Evolutionary conservation across 2,113 vertebrate species (phyloP).

Genomic region (Chaenocephalus aceratus): DNA sequence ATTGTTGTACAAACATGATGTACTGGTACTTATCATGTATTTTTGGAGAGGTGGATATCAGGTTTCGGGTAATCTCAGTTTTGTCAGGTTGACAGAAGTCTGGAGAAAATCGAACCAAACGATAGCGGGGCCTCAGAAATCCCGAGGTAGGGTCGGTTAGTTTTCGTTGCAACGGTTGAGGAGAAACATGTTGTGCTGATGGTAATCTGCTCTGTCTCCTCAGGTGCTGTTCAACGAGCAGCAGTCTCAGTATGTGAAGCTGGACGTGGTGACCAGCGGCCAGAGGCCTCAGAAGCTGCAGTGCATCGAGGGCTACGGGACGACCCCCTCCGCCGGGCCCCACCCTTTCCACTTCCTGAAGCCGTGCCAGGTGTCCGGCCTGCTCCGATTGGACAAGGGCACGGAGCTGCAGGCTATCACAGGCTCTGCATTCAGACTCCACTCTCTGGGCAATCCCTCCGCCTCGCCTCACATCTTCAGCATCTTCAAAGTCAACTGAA

Average conservation of each 20-base stretch:
- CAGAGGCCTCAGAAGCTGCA: conserved; percentile 86
- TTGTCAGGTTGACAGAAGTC: conserved; percentile 56
- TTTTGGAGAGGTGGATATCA: conserved; percentile 42
- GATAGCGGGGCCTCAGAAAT: conserved; percentile 11
- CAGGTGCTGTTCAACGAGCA: conserved; percentile 93
- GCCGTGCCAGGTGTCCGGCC: conserved; percentile 91
- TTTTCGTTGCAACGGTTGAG: neutral
- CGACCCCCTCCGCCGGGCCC: conserved; percentile 86
- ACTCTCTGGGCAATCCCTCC: conserved; percentile 78
- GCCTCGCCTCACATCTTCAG: conserved; percentile 89
- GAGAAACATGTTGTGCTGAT: neutral
- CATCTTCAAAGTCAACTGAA: conserved; percentile 92
- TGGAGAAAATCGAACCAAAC: conserved; percentile 49
- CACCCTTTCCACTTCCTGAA: conserved; percentile 87
- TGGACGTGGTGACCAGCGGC: conserved; percentile 86
- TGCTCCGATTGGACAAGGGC: conserved; percentile 85
- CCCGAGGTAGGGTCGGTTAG: neutral
- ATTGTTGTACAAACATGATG: conserved; percentile 16
- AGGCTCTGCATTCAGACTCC: conserved; percentile 85
- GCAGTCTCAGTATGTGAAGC: conserved; percentile 91
- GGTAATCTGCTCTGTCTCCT: neutral
- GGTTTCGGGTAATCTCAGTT: conserved; percentile 40
- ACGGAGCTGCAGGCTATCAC: conserved; percentile 87
- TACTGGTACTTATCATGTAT: conserved; percentile 17
- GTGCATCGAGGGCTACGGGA: conserved; percentile 91